Conservation (phyloP, 2,113 vertebrate genomes). For the Siphamia tubifer region DNA sequence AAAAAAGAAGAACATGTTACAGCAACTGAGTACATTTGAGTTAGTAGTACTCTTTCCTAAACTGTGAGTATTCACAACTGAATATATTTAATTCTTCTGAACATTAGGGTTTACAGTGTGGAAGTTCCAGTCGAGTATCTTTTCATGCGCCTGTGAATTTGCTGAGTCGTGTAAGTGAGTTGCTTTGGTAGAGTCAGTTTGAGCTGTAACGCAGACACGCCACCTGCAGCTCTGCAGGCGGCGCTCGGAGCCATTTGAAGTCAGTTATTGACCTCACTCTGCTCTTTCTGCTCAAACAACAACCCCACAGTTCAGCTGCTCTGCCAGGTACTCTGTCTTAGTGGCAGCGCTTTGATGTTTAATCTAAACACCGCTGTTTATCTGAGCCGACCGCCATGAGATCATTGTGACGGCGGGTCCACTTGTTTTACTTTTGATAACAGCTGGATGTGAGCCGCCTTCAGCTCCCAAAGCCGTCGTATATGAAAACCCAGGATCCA, state of each 20-base stretch:
- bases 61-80: too few species aligned
- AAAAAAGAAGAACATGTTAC: too few species aligned
- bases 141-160: too few species aligned
- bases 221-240: slow-evolving; percentile 48
- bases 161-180: neutral
- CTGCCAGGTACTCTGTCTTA: slow-evolving; percentile 64
- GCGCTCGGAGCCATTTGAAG: slow-evolving; percentile 58
- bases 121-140: too few species aligned
- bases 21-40: too few species aligned
- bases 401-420: slow-evolving; percentile 47
- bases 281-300: slow-evolving; percentile 59
- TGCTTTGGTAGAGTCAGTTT: slow-evolving; percentile 1
- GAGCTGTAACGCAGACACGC: slow-evolving; percentile 17
- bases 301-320: slow-evolving; percentile 50
- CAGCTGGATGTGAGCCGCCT: slow-evolving; percentile 36
- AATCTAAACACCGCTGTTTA: slow-evolving; percentile 61
- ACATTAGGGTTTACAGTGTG: too few species aligned
- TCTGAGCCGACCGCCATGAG: slow-evolving; percentile 47
- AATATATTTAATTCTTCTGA: too few species aligned
- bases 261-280: slow-evolving; percentile 57
- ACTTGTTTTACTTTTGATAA: slow-evolving; percentile 65
- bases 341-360: slow-evolving; percentile 67
- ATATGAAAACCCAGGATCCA: too few species aligned
- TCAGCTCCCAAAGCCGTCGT: slow-evolving; percentile 1
- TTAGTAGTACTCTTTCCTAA: too few species aligned